A percentile compares a stretch with the other conserved stretches of the same genome.
phyloP scores from a whole-genome alignment of 1,140 invertebrate genomes.

The Coenobita brevimanus region DNA sequence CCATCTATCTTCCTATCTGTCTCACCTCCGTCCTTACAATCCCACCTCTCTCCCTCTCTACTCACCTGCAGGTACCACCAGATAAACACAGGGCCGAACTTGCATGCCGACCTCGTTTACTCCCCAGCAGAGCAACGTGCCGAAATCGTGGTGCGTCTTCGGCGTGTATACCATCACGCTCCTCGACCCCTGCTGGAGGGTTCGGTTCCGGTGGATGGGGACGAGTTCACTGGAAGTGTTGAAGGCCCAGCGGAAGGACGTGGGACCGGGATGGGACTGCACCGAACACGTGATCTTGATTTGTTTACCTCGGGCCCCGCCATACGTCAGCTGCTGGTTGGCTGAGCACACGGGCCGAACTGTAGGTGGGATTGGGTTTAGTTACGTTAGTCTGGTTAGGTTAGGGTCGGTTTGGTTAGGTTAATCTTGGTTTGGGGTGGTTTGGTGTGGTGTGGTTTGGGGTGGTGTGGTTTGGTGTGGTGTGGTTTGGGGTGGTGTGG shows the following conservation, averaged over 20 bases:
- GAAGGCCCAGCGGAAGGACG: constrained; percentile 47
- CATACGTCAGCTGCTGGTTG: constrained; percentile 33
- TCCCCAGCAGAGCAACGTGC: constrained; percentile 35
- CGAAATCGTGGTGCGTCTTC: constrained; percentile 39
- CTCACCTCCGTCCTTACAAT: too few species aligned
- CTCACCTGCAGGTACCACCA: constrained; percentile 42
- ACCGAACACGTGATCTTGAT: constrained; percentile 27
- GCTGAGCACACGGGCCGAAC: constrained; percentile 10
- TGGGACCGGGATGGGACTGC: constrained; percentile 9
- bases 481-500: too few species aligned
- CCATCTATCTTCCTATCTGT: too few species aligned
- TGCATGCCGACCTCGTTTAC: constrained; percentile 29
- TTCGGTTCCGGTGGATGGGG: constrained; percentile 39
- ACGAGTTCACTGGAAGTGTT: constrained; percentile 44
- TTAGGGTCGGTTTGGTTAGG: too few species aligned
- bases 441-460: too few species aligned
- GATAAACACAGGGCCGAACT: constrained; percentile 24
- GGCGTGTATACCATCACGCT: constrained; percentile 41
- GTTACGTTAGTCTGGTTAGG: too few species aligned
- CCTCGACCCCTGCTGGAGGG: neutral
- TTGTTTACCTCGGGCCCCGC: constrained; percentile 18
- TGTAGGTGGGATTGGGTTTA: too few species aligned
- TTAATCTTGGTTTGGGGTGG: too few species aligned
- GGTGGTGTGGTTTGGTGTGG: too few species aligned
- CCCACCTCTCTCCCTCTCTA: neutral